These are phyloP conservation scores for Sebastolobus altivelis DNA, from an alignment of 2,797 vertebrate genomes.

Conservation along the genomic window DNA sequence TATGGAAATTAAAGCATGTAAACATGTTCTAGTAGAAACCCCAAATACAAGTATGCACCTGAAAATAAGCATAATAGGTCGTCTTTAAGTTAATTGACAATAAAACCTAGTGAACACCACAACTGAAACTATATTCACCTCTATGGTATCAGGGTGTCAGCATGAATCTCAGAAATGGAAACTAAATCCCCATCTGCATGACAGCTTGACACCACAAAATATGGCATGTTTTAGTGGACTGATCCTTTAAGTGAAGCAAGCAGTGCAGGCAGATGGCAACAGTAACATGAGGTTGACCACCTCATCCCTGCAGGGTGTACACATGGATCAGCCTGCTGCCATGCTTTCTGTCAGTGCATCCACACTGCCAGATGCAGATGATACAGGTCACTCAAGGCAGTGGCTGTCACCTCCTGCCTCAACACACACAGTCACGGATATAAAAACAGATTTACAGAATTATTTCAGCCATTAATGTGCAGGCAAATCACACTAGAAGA, in stretches of 20 bases:
- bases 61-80: too few relatives aligned
- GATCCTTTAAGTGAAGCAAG: constrained; percentile 19
- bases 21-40: too few relatives aligned
- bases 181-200: not conserved
- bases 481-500: not conserved
- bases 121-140: too few relatives aligned
- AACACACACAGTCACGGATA: not conserved
- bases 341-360: constrained; percentile 26
- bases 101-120: too few relatives aligned
- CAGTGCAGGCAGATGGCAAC: constrained; percentile 60
- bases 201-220: constrained; percentile 1
- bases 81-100: too few relatives aligned
- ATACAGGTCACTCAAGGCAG: constrained; percentile 63
- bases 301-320: constrained; percentile 33
- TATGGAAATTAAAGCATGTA: too few relatives aligned
- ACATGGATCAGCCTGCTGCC: constrained; percentile 57
- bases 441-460: not conserved
- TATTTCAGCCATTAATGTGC: not conserved
- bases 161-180: not conserved
- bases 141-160: not conserved
- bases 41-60: too few relatives aligned
- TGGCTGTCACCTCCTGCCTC: constrained; percentile 58
- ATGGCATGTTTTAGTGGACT: not conserved
- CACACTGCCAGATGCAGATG: constrained; percentile 40
- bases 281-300: constrained; percentile 31